Conservation (phyloP, 1,140 invertebrate species). For the Trachelipus rathkii region DNA sequence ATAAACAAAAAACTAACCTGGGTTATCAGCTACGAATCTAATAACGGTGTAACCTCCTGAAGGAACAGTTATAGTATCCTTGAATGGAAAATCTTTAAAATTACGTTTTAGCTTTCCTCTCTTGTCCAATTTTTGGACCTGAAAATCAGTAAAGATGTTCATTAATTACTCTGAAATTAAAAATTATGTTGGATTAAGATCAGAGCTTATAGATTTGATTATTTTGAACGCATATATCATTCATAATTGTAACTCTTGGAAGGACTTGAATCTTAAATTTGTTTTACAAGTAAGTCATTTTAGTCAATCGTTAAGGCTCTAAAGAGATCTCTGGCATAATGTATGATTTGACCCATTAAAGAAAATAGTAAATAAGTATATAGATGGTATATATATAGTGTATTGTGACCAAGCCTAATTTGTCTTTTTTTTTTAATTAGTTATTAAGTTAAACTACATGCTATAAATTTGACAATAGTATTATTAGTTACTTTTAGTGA, state of each 20-base stretch:
- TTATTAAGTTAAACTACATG: too few species aligned
- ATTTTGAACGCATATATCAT: constrained; percentile 85
- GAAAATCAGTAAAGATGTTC: not conserved
- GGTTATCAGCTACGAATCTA: constrained; percentile 83
- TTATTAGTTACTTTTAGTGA: too few species aligned
- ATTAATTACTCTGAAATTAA: too few species aligned
- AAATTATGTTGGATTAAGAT: too few species aligned
- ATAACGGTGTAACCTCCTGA: constrained; percentile 88
- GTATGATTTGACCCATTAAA: too few species aligned
- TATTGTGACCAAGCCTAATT: too few species aligned
- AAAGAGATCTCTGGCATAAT: not conserved
- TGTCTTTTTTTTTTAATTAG: too few species aligned
- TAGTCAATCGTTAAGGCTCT: constrained; percentile 6
- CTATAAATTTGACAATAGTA: too few species aligned
- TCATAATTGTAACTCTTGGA: constrained; percentile 86
- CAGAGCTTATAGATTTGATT: too few species aligned
- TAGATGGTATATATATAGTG: too few species aligned
- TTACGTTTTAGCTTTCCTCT: constrained; percentile 68
- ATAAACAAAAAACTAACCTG: constrained; percentile 57
- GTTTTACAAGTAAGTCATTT: constrained; percentile 66
- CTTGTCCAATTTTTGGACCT: constrained; percentile 37
- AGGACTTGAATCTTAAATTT: constrained; percentile 89
- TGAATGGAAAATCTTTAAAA: constrained; percentile 67
- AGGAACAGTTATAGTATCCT: constrained; percentile 86
- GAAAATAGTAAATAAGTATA: too few species aligned